Conservation (phyloP, 92 coral and sea anemone genomes). For the Meandrina meandrites region DNA sequence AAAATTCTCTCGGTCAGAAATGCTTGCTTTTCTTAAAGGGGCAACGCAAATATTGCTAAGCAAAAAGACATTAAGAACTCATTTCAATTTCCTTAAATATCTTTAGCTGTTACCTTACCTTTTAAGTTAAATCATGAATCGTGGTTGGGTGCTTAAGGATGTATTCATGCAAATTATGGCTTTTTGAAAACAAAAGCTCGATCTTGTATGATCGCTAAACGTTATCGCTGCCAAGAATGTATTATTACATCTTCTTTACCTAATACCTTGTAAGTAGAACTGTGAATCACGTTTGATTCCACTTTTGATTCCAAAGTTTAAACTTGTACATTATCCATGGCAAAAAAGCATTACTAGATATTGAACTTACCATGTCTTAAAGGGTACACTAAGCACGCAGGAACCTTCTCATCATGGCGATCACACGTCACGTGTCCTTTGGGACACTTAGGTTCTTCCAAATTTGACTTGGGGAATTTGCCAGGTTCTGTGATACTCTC, state of each 20-base stretch:
- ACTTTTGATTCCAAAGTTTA: background rate
- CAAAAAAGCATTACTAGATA: background rate
- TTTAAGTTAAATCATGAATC: too few relatives aligned
- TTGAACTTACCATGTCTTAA: background rate
- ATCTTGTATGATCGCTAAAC: too few relatives aligned
- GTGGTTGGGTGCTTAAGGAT: too few relatives aligned
- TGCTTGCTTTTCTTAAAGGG: too few relatives aligned
- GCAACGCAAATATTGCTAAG: too few relatives aligned
- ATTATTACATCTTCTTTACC: background rate
- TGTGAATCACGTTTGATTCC: background rate
- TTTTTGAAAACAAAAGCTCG: too few relatives aligned
- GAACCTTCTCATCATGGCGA: slow-evolving; percentile 28
- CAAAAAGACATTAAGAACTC: background rate
- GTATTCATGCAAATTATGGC: too few relatives aligned
- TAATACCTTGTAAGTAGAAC: background rate
- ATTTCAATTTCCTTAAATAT: background rate
- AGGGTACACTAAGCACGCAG: slow-evolving; percentile 37
- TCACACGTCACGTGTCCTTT: slow-evolving; percentile 21
- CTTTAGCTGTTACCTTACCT: too few relatives aligned
- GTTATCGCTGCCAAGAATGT: too few relatives aligned
- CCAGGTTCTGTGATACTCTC: slow-evolving; percentile 35
- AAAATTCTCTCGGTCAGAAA: background rate
- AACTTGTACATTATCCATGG: background rate
- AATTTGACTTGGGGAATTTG: slow-evolving; percentile 48
- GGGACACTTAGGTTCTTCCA: slow-evolving; percentile 42